These are phyloP conservation scores for Buphagus erythrorhynchus DNA, from an alignment of 2,797 vertebrate species.

Conservation along the genomic window DNA sequence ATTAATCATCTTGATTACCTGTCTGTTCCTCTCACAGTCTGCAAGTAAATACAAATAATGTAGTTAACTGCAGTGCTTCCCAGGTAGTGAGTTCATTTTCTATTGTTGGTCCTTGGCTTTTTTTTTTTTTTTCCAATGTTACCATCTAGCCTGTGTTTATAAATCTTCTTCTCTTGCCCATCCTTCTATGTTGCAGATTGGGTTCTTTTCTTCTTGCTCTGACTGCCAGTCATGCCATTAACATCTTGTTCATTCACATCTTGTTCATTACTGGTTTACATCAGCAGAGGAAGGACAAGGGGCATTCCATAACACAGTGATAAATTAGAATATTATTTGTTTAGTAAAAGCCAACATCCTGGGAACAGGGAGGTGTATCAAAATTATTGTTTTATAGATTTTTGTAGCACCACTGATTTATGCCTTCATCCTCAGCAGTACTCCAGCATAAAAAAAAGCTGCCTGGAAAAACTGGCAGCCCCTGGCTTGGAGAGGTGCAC, in stretches of 20 bases:
- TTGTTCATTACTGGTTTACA: accelerated
- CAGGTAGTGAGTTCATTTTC: not conserved
- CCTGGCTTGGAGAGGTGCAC: not conserved
- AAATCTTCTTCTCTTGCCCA: not conserved
- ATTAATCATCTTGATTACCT: not conserved
- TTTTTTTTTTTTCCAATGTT: not conserved
- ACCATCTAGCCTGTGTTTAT: not conserved
- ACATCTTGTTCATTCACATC: accelerated
- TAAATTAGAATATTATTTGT: not conserved
- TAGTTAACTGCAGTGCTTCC: not conserved
- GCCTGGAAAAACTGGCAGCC: not conserved
- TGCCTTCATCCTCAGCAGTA: not conserved
- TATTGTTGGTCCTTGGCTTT: not conserved
- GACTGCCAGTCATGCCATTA: not conserved
- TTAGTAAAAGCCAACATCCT: not conserved
- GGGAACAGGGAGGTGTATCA: not conserved
- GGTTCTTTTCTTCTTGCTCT: not conserved
- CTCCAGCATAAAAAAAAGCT: not conserved
- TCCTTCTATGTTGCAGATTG: not conserved
- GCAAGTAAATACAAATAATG: not conserved
- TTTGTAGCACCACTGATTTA: not conserved
- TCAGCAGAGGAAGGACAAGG: not conserved
- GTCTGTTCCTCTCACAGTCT: not conserved
- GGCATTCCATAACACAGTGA: not conserved
- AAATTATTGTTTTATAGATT: not conserved